Percentiles rank a stretch among this genome's conserved stretches.
Evolutionary conservation across 2,888 invertebrate genomes (phyloP).

Genomic region (Chironomus tentans): DNA sequence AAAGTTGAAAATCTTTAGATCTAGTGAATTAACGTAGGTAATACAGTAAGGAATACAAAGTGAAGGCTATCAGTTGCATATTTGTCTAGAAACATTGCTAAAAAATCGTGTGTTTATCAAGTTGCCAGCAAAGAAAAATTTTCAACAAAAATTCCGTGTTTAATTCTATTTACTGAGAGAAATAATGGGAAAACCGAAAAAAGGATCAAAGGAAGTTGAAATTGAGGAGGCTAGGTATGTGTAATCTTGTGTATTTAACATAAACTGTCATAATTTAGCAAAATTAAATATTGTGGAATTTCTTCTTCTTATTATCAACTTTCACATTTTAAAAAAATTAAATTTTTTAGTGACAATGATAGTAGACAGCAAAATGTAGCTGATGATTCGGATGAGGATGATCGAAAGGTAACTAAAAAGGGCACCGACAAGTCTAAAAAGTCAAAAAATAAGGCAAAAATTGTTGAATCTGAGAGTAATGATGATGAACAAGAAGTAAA

Average conservation of each 20-base stretch:
- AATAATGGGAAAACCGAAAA: conserved; percentile 70
- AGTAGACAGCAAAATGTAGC: neutral
- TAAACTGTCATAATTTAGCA: neutral
- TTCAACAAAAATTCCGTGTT: neutral
- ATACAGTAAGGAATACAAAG: too few species aligned
- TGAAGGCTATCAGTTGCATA: too few species aligned
- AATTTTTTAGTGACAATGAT: conserved; percentile 26
- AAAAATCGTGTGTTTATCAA: neutral
- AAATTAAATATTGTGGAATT: neutral
- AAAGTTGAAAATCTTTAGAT: neutral
- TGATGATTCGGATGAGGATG: conserved; percentile 36
- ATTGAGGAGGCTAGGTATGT: conserved; percentile 65
- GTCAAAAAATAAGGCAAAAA: conserved; percentile 20
- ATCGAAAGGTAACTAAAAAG: conserved; percentile 42
- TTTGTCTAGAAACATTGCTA: neutral
- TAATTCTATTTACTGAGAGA: neutral
- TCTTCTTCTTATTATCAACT: conserved; percentile 16
- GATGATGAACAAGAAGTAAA: neutral
- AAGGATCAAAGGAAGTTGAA: conserved; percentile 66
- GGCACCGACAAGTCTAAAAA: conserved; percentile 41
- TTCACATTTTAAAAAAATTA: conserved; percentile 31
- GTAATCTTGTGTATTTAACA: conserved; percentile 34
- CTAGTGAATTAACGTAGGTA: too few species aligned
- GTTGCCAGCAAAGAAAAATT: neutral
- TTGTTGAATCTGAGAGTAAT: conserved; percentile 9